Percentiles rank a stretch among this genome's conserved stretches.
phyloP scores from a whole-genome alignment of 2,113 vertebrate genomes.

The Pluvianellus socialis region DNA sequence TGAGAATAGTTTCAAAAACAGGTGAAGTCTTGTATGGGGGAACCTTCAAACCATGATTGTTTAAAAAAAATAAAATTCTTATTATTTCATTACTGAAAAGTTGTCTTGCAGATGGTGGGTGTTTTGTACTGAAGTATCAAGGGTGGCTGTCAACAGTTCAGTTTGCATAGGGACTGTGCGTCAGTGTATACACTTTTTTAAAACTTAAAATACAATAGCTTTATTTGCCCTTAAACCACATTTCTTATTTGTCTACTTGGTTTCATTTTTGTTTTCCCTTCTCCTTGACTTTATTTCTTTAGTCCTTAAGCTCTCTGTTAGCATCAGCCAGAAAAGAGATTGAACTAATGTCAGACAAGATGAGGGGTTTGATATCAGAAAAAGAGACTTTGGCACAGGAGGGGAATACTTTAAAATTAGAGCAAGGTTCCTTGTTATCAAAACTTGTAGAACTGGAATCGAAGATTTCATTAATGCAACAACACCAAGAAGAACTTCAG shows the following conservation, averaged over 20 bases:
- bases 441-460: conserved; percentile 77
- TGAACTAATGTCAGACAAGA: conserved; percentile 86
- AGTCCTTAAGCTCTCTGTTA: conserved; percentile 94
- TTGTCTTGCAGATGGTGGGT: background rate
- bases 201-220: background rate
- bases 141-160: background rate
- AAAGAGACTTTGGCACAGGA: conserved; percentile 83
- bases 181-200: background rate
- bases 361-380: conserved; percentile 85
- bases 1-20: background rate
- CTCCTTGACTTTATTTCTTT: conserved; percentile 80
- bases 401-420: conserved; percentile 76
- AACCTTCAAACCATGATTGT: background rate
- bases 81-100: background rate
- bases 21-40: background rate
- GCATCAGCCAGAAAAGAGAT: conserved; percentile 87
- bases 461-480: conserved; percentile 72
- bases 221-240: conserved; percentile 49
- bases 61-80: background rate
- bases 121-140: background rate
- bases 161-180: conserved; percentile 4
- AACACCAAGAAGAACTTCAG: conserved; percentile 72
- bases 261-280: conserved; percentile 79
- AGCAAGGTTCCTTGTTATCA: conserved; percentile 79
- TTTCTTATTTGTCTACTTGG: conserved; percentile 75